Conservation (phyloP, 2,113 vertebrate genomes). For the Mesembrinibis cayennensis region DNA sequence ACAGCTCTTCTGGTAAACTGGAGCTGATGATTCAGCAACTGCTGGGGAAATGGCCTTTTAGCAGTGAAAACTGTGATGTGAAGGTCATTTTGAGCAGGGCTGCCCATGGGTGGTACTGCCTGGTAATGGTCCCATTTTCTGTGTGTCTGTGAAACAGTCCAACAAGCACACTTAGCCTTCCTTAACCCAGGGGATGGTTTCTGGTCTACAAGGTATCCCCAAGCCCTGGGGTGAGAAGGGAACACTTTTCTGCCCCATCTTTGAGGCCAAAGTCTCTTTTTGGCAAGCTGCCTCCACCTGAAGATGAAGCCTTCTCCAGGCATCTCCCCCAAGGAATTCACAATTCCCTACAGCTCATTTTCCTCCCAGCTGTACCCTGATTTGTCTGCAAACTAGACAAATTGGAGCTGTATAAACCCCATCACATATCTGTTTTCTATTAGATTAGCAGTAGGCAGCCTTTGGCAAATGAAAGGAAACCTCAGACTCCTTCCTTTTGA, state of each 20-base stretch:
- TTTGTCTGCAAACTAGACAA: neutral
- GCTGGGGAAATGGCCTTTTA: neutral
- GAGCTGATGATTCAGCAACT: constrained; percentile 30
- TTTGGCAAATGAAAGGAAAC: neutral
- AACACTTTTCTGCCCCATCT: neutral
- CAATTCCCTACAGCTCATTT: neutral
- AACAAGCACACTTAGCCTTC: neutral
- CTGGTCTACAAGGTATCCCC: neutral
- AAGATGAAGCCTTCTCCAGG: neutral
- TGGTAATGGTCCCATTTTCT: neutral
- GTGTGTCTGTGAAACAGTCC: neutral
- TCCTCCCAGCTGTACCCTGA: neutral
- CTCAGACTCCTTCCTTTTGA: neutral
- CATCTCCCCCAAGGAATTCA: neutral
- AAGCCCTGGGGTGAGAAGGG: neutral
- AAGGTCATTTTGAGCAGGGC: neutral
- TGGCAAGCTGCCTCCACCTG: neutral
- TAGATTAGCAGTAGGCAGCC: neutral
- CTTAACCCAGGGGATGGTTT: neutral
- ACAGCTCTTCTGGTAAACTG: constrained; percentile 19
- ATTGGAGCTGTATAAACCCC: neutral
- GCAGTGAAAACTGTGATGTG: neutral
- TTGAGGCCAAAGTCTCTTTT: neutral
- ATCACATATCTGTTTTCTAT: neutral
- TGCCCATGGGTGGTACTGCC: neutral